Evolutionary conservation across 2,888 invertebrate species (phyloP).

Genomic region (Scaptomyza caliginosa): DNA sequence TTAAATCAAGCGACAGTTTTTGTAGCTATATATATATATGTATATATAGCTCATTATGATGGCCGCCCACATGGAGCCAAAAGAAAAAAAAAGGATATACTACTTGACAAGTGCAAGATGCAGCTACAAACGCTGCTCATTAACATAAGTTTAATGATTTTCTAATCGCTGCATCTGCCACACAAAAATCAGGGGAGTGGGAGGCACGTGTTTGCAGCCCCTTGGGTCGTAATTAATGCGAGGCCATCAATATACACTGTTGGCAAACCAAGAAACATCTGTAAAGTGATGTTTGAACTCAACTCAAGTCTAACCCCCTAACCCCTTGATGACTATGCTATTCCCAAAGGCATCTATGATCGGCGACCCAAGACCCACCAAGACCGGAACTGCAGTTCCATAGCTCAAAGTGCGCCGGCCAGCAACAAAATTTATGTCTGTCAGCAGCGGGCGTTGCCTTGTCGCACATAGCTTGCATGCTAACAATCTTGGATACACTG

Average conservation of each 20-base stretch:
- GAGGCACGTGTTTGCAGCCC: slow-evolving; percentile 71
- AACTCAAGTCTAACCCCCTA: slow-evolving; percentile 24
- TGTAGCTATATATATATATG: slow-evolving; percentile 29
- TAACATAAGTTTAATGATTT: slow-evolving; percentile 82
- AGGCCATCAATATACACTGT: slow-evolving; percentile 56
- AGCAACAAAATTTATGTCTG: slow-evolving; percentile 69
- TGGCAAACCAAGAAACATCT: slow-evolving; percentile 46
- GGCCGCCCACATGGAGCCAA: slow-evolving; percentile 47
- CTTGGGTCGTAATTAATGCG: slow-evolving; percentile 70
- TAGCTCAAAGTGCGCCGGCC: slow-evolving; percentile 34
- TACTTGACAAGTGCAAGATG: slow-evolving; percentile 75
- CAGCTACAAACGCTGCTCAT: slow-evolving; percentile 57
- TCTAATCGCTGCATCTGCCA: slow-evolving; percentile 75
- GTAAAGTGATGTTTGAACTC: slow-evolving; percentile 19
- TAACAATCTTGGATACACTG: slow-evolving; percentile 10
- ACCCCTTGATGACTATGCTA: slow-evolving; percentile 49
- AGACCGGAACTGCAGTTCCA: slow-evolving; percentile 48
- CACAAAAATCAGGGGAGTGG: background rate
- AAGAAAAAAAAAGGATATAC: slow-evolving; percentile 51
- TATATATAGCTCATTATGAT: slow-evolving; percentile 34
- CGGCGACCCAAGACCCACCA: slow-evolving; percentile 29
- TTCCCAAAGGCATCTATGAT: slow-evolving; percentile 47
- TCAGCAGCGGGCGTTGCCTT: slow-evolving; percentile 69
- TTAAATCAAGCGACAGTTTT: slow-evolving; percentile 55
- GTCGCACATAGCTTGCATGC: slow-evolving; percentile 51